Evolutionary conservation across 2,888 invertebrate species (phyloP), one percentile per base, ranked within the genome.

Genomic region (Drosophila prolongata): DNA sequence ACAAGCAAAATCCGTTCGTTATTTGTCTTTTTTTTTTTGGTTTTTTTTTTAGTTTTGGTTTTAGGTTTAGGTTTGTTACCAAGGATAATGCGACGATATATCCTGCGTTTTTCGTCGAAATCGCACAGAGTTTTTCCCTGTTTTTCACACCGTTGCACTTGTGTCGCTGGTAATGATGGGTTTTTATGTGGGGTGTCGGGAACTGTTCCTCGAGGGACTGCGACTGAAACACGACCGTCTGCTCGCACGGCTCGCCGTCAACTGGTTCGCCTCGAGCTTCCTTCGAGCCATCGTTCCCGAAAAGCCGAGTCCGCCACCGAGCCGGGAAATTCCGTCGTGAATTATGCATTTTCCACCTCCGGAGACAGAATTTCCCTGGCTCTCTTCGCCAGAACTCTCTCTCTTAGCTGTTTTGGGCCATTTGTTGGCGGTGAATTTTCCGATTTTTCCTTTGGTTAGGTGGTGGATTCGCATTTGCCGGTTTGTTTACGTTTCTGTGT

Each of bases 161-260:
- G 42, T 34, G 54, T 24, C 34, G 59, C 8, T 43, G 34, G 14
- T 69, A 40, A 40, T 47, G 70, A 67, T 55, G 56, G 56, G 40
- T 47, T 37, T 46, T 14, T 37, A 19, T 14, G 37, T 24, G 43
- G 55, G n/a, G 11, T 19, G 9, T 34, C 34, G 58, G 58, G 59
- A 34, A 13, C 6, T 5, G 38, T 40, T 54, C 56, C 65, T 69
- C 76, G 44, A 16, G 65, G 24, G 40, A 56, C 40, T 68, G 79
- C 80, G 71, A 85, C 80, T 72, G 76, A 81, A 89, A 91, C 90
- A 89, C 92, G 90, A 92, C 92, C 92, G 92, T 90, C 90, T 90
- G 87, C 92, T 90, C 89, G 91, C 90, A 91, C 90, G 89, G 92
- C 91, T 92, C 90, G 92, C 90, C 91, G 90, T 90, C 90, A 91